Base-by-base conservation (phyloP, 2,888 invertebrate genomes). In the Megamerina dolium region DNA sequence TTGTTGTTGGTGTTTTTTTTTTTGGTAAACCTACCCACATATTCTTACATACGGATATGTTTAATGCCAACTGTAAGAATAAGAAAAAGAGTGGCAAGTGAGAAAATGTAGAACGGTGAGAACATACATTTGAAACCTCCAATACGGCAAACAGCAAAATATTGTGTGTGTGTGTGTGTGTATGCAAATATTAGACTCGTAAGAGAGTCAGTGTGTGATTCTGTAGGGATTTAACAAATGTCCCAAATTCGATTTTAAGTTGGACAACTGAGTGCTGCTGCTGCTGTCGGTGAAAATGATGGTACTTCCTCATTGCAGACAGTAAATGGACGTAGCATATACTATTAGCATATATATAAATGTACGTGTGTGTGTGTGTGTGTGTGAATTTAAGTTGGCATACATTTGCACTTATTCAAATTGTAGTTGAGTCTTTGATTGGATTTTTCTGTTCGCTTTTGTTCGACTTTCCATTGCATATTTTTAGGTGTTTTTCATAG, bases 161-260 rank as follows among this genome's bases (percentile, higher is more conserved):
- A 6, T 10, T 6, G 6, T 23, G 10, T 23, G 23, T 23, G 10
- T 10, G 23, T 23, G 10, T 23, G 10, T n/a, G 23, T 23, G 23
- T 10, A 23, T 8, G 23, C 23, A 23, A 23, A 23, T 23, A 10
- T 23, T 23, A 10, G 6, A 23, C 10, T 8, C 6, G 23, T 6
- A 23, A 6, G 23, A 10, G 23, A 23, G 13, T 29, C 12, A 29
- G 4, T 18, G n/a, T 19, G 29, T 12, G 26, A 14, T 6, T 37
- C 8, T 31, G 14, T 8, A 34, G 43, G 38, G 41, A 39, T 42
- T 52, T 42, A 16, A 21, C 26, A 42, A 45, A 47, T 49, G 37
- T 46, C 30, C 37, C 29, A 46, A 49, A 50, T 49, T 50, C 41
- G 47, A 50, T 46, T 50, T 44, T 37, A 39, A 50, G 41, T 46